A percentile compares a stretch with the other conserved stretches of the same genome.
Evolutionary conservation across 2,797 vertebrate genomes (phyloP).

Genomic region (Poeciliopsis paucimaculata): DNA sequence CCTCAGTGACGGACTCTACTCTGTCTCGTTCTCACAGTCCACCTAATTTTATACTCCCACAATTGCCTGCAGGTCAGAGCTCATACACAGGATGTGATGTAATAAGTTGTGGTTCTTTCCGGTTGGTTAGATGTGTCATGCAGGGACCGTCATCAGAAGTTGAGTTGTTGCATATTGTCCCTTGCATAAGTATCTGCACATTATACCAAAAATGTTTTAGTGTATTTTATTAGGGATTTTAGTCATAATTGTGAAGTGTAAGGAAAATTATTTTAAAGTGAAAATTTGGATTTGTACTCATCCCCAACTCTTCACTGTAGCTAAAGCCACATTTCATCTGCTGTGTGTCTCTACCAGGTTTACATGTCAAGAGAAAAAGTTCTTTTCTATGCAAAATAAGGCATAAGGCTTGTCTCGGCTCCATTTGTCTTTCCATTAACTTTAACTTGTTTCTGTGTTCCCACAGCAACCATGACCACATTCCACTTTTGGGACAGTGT

Average conservation of each 20-base stretch:
- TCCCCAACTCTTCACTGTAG: not conserved
- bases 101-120: conserved; percentile 68
- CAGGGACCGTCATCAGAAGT: conserved; percentile 43
- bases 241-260: not conserved
- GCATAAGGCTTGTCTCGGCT: not conserved
- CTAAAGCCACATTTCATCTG: not conserved
- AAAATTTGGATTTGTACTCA: not conserved
- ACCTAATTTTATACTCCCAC: conserved; percentile 61
- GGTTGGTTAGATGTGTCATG: conserved; percentile 51
- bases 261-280: not conserved
- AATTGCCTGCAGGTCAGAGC: conserved; percentile 43
- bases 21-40: conserved; percentile 60
- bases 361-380: not conserved
- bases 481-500: not conserved
- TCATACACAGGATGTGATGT: conserved; percentile 73
- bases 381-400: not conserved
- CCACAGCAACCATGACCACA: not conserved
- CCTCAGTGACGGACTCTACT: not conserved
- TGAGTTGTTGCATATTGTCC: not conserved
- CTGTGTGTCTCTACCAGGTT: not conserved
- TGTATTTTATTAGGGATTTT: not conserved
- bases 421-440: not conserved
- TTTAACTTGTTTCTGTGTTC: not conserved
- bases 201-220: not conserved
- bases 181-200: not conserved